Conservation (phyloP, 2,888 invertebrate species). For the Noctuana brunneofusca region DNA sequence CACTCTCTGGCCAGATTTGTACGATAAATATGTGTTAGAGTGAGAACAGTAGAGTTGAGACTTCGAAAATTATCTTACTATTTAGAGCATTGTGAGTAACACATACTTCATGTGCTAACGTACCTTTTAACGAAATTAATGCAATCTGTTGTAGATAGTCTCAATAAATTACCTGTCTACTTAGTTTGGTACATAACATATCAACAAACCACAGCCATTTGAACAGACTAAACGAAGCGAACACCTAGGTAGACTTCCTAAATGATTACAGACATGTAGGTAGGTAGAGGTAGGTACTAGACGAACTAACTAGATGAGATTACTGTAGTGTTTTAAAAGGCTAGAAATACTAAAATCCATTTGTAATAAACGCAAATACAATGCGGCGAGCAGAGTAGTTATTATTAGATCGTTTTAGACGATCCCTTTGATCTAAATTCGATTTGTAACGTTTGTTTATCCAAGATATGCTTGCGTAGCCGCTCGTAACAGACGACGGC, state of each 20-base stretch:
- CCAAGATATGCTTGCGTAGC: slow-evolving; percentile 25
- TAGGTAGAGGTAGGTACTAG: no score
- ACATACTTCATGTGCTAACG: neutral
- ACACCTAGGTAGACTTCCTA: no score
- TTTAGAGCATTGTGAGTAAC: slow-evolving; percentile 17
- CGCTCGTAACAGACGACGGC: slow-evolving; percentile 9
- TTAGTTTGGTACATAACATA: no score
- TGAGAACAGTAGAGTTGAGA: slow-evolving; percentile 48
- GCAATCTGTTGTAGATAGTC: neutral
- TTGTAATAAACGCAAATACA: neutral
- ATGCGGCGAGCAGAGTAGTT: slow-evolving; percentile 3
- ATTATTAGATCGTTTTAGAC: slow-evolving; percentile 24
- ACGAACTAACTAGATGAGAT: no score
- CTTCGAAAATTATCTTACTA: slow-evolving; percentile 27
- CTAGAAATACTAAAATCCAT: neutral
- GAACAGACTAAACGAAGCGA: no score
- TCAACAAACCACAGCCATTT: no score
- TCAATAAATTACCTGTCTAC: no score
- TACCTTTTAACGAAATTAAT: neutral
- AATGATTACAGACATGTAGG: no score
- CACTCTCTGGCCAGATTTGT: slow-evolving; percentile 50
- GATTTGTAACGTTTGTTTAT: slow-evolving; percentile 29
- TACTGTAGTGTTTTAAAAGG: neutral
- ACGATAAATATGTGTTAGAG: slow-evolving; percentile 53
- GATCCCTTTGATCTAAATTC: slow-evolving; percentile 29